Evolutionary conservation across 2,888 invertebrate species (phyloP), one percentile per base, ranked within the genome.

Genomic region (Torymus auratus): DNA sequence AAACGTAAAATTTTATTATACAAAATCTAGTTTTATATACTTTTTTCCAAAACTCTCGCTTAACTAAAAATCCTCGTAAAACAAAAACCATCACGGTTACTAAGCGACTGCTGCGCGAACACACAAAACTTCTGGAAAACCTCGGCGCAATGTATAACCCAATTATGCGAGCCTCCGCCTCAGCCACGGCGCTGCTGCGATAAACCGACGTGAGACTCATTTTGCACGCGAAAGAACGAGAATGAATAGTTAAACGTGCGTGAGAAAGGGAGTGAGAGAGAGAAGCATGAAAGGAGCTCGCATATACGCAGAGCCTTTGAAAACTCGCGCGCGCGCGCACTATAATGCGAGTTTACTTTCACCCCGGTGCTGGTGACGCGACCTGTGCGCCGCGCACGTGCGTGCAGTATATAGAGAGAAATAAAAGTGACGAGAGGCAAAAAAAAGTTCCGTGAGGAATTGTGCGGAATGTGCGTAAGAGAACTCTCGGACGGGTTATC

Each of bases 201-300:
- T 64, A 23, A 60, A 61, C 65, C 23, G 50, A 52, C 53, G 80
- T 53, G 80, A 80, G 71, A 76, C 62, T 67, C 50, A 61, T 71
- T 74, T 71, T 52, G 41, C 12, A 55, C 70, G 70, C 55, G 13
- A 55, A 65, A 23, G 50, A 80, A 67, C 61, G 50, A 60, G 74
- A 70, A 68, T 61, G 68, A 79, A 60, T 64, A 69, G 74, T 70
- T 50, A 50, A 79, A 70, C 50, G 58, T 60, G 56, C 69, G 69
- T 68, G 70, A 71, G 69, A 76, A 65, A 53, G 64, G 71, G 56
- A 70, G 28, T 28, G 11, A 78, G 5, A 52, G 20, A 20, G 69
- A 11, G 50, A 15, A 55, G 55, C 50, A 68, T 60, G 60, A 67
- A 67, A 52, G 52, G 78, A 60, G 28, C 12, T 41, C 28, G n/a